Base-by-base conservation (phyloP, 2,888 invertebrate species). In the Parascotia fuliginaria region DNA sequence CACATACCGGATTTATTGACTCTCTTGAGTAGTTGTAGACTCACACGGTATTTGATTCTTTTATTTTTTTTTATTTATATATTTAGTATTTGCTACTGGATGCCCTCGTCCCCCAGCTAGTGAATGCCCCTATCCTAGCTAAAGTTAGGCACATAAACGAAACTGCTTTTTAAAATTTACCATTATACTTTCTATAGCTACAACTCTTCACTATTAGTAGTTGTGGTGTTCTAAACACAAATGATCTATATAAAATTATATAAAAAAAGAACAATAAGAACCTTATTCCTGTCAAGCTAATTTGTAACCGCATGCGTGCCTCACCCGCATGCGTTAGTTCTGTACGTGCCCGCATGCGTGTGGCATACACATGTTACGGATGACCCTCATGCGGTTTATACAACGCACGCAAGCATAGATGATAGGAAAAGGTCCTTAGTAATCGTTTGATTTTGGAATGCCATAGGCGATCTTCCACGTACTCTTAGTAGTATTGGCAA, bases 41-140 rank as follows among this genome's bases (percentile, higher is more conserved):
- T 75, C 67, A 85, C 90, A 87, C 89, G 83, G 79, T 83, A 79
- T 77, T 81, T 79, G 48, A 67, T 55, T 72, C 66, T 62, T 47
- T 56, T 66, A 3, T 65, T 49, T 77, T 75, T 73, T 76, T 79
- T 78, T 78, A 61, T 64, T 66, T 80, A 75, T 79, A 79, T 79
- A 78, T 75, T 77, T 85, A 87, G 87, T 83, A 81, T 77, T 79
- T 82, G 87, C 88, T 88, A 85, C 74, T 91, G 91, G 91, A 91
- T 91, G 91, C 91, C 90, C 90, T 87, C 77, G 86, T 69, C 81
- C 83, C 82, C 87, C 85, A 83, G 87, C 87, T 89, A 91, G 88
- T 83, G 90, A 91, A 90, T 91, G 89, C 87, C 89, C 81, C 79
- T 63, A 61, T 75, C 79, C 82, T 85, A 83, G 79, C 68, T 79